Base-by-base conservation (phyloP, 2,888 invertebrate species). In the Rhagonycha fulva region DNA sequence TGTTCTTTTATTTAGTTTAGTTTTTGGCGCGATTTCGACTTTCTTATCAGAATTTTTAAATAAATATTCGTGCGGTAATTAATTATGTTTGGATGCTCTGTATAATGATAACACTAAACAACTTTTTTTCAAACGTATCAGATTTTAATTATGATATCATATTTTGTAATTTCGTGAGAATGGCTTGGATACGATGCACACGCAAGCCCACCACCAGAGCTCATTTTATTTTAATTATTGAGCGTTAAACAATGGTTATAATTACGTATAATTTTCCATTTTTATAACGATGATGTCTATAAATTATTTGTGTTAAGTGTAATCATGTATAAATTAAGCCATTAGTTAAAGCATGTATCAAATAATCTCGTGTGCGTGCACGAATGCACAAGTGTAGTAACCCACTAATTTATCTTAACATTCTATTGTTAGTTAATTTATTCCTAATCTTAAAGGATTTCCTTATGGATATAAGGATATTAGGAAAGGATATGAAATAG, bases 401-500 rank as follows among this genome's bases (percentile, higher is more conserved):
- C 72, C 67, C 30, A 61, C 72, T 62, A 72, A 72, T 72, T 72
- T 72, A 67, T 72, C 68, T 67, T 28, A 47, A 60, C 61, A 30
- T 72, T 68, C 72, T 68, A 68, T 72, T 72, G 68, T 72, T 72
- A 68, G 68, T 62, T 72, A 72, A 72, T 72, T 72, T 72, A 72
- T 72, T 72, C 47, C 68, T 72, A 72, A 72, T 72, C 72, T 72
- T 72, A 72, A 60, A 72, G 72, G 72, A 72, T 68, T 68, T 72
- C 68, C 72, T 68, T 23, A 19, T 72, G 68, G 72, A 72, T 72
- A 72, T 68, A 72, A 72, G 72, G 72, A 72, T 72, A 72, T 72
- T 72, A 72, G 68, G 72, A 72, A 72, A 72, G 72, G 72, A 72
- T 72, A 72, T 72, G 72, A 72, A 72, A 72, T 72, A 68, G 62